Percentiles rank a stretch among this genome's conserved stretches.
Evolutionary conservation across 2,888 invertebrate genomes (phyloP).

Genomic region (Cynaeus angustus): DNA sequence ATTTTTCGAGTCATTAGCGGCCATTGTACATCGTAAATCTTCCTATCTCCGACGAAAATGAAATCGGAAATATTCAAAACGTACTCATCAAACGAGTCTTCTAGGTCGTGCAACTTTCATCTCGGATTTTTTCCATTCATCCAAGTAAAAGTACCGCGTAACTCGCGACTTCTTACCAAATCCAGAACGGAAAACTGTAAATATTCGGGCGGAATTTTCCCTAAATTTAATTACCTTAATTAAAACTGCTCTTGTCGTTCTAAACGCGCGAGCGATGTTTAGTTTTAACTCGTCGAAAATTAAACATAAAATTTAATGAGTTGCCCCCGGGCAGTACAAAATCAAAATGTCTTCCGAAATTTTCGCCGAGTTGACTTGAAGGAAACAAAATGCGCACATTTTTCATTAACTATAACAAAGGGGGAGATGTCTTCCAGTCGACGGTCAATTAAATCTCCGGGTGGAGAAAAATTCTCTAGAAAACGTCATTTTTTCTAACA

Average conservation of each 20-base stretch:
- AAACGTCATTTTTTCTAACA: not conserved
- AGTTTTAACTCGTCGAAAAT: slow-evolving; percentile 3
- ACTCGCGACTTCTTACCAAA: no score
- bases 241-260: slow-evolving; percentile 3
- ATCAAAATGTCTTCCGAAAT: not conserved
- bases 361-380: not conserved
- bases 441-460: not conserved
- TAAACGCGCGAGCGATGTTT: not conserved
- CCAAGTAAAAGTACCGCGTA: no score
- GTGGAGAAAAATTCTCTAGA: not conserved
- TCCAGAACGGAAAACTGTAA: no score
- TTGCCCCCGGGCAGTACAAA: not conserved
- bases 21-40: slow-evolving; percentile 2
- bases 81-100: not conserved
- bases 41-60: slow-evolving; percentile 4
- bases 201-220: no score
- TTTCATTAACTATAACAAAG: slow-evolving; percentile 1
- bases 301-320: slow-evolving; percentile 6
- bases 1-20: not conserved
- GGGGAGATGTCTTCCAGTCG: not conserved
- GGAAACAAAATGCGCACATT: not conserved
- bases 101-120: slow-evolving; percentile 5
- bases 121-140: not conserved
- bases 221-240: slow-evolving; percentile 7
- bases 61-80: slow-evolving; percentile 7